phyloP scores from a whole-genome alignment of 2,888 invertebrate species.

The Eurois occulta region DNA sequence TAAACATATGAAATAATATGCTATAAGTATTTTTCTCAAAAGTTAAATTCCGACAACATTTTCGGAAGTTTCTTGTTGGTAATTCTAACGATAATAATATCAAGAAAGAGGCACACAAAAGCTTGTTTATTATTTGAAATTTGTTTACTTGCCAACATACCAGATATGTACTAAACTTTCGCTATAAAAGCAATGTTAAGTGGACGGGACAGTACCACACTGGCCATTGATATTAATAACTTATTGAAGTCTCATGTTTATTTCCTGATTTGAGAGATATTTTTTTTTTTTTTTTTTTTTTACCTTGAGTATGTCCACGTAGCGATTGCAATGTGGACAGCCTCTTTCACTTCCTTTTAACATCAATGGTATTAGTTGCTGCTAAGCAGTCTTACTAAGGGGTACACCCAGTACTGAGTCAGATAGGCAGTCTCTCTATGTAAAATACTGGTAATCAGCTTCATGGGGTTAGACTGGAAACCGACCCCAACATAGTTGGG shows the following conservation, averaged over 20 bases:
- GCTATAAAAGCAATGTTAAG: conserved; percentile 33
- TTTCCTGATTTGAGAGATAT: conserved; percentile 10
- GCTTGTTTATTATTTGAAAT: not conserved
- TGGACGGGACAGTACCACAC: not conserved
- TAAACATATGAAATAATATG: too few species aligned
- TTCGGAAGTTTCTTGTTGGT: not conserved
- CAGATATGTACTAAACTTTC: conserved; percentile 14
- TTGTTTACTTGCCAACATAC: not conserved
- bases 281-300: not conserved
- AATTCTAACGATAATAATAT: not conserved
- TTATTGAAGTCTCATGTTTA: conserved; percentile 4
- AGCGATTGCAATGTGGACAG: not conserved
- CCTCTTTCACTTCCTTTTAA: not conserved
- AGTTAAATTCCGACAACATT: not conserved
- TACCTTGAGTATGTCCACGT: not conserved
- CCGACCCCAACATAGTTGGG: too few species aligned
- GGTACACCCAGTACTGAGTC: too few species aligned
- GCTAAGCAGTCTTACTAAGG: too few species aligned
- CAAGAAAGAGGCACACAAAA: not conserved
- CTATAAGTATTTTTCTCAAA: not conserved
- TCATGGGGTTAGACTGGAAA: too few species aligned
- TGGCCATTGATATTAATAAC: conserved; percentile 13
- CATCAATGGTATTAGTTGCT: not conserved
- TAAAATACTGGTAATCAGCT: too few species aligned
- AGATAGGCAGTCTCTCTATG: too few species aligned